Percentiles rank a stretch among this genome's conserved stretches.
Conservation (phyloP, 2,797 vertebrate species). For the Enteromius thamalakanensis region DNA sequence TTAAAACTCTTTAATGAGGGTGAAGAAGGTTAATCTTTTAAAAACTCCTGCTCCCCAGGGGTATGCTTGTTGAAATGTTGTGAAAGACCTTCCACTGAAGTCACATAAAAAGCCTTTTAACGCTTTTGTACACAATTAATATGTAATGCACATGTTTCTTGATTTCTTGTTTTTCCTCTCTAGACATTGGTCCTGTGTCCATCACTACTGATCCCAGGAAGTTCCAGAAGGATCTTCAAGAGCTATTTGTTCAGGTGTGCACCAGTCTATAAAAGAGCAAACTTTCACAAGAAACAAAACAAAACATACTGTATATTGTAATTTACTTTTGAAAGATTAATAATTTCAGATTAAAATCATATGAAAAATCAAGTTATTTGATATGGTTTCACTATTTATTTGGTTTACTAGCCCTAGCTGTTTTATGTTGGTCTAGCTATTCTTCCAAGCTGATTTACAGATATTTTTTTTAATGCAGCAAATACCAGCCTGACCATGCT, state of each 20-base stretch:
- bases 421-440: background rate
- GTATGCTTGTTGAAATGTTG: slow-evolving; percentile 11
- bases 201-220: slow-evolving; percentile 87
- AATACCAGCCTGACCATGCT: background rate
- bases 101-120: background rate
- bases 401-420: background rate
- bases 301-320: too few relatives aligned
- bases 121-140: background rate
- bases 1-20: slow-evolving; percentile 17
- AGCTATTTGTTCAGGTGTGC: slow-evolving; percentile 93
- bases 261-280: background rate
- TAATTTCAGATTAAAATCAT: background rate
- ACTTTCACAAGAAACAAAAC: too few relatives aligned
- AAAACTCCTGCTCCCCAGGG: slow-evolving; percentile 9
- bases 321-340: too few relatives aligned
- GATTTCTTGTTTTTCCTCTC: slow-evolving; percentile 28
- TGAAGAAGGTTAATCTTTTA: slow-evolving; percentile 31
- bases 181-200: slow-evolving; percentile 92
- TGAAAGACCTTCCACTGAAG: background rate
- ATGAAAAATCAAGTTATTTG: background rate
- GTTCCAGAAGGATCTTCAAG: slow-evolving; percentile 89
- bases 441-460: background rate
- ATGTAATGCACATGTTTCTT: slow-evolving; percentile 1
- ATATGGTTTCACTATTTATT: background rate
- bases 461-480: background rate